Evolutionary conservation across 2,888 invertebrate genomes (phyloP).

Genomic region (Patella pellucida): DNA sequence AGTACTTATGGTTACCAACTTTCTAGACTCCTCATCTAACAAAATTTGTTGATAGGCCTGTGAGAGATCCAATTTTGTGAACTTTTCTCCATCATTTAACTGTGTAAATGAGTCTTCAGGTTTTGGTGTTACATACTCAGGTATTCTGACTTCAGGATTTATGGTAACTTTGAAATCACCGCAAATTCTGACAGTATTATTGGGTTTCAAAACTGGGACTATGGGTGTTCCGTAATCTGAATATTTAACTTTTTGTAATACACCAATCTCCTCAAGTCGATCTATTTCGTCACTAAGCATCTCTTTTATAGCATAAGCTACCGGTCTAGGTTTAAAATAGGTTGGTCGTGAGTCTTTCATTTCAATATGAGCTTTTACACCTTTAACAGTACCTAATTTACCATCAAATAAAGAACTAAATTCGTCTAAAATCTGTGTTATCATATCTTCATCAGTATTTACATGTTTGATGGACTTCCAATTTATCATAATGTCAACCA

Average conservation of each 20-base stretch:
- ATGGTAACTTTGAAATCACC: constrained; percentile 37
- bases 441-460: too few relatives aligned
- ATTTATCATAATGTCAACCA: too few relatives aligned
- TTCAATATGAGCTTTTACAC: too few relatives aligned
- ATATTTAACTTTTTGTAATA: constrained; percentile 4
- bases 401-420: too few relatives aligned
- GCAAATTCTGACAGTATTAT: constrained; percentile 31
- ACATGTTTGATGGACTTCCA: too few relatives aligned
- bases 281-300: constrained; percentile 11
- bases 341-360: neutral
- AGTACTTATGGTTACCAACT: constrained; percentile 39
- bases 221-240: constrained; percentile 34
- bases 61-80: constrained; percentile 40
- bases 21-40: constrained; percentile 33
- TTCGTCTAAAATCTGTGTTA: too few relatives aligned
- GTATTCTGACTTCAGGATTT: constrained; percentile 22
- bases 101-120: constrained; percentile 26
- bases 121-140: constrained; percentile 33
- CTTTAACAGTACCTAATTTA: too few relatives aligned
- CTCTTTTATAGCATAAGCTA: constrained; percentile 11
- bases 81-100: constrained; percentile 26
- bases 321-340: constrained; percentile 13
- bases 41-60: constrained; percentile 42
- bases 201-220: constrained; percentile 35
- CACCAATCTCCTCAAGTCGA: neutral